Percentiles rank a stretch among this genome's conserved stretches.
phyloP scores from a whole-genome alignment of 2,888 invertebrate genomes.

The Clistopyga incitator region DNA sequence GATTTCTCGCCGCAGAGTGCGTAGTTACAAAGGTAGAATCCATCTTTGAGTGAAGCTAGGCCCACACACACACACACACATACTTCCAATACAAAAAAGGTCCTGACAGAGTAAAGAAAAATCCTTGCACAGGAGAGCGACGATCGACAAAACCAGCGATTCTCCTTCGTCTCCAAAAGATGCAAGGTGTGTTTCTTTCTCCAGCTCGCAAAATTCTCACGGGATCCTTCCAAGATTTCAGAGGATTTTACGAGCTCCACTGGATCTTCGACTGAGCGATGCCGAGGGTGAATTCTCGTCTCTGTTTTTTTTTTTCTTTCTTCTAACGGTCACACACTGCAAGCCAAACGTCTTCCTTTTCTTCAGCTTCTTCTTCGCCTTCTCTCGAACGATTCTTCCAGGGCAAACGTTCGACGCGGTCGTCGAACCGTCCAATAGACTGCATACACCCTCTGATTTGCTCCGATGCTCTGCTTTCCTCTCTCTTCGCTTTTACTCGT shows the following conservation, averaged over 20 bases:
- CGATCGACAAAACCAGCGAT: neutral
- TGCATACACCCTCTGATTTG: neutral
- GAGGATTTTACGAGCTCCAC: constrained; percentile 56
- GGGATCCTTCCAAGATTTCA: constrained; percentile 44
- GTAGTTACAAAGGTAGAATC: neutral
- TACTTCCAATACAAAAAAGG: neutral
- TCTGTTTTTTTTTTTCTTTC: constrained; percentile 38
- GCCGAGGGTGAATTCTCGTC: constrained; percentile 26
- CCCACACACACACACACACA: neutral
- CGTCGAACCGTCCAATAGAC: constrained; percentile 53
- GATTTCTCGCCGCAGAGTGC: neutral
- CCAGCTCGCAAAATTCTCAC: constrained; percentile 51
- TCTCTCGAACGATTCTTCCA: constrained; percentile 12
- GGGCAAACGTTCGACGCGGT: constrained; percentile 50
- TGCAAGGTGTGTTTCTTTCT: constrained; percentile 36
- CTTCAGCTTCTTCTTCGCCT: constrained; percentile 20
- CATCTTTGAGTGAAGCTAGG: neutral
- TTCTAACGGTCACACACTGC: constrained; percentile 38
- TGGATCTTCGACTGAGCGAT: constrained; percentile 8
- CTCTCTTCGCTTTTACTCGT: constrained; percentile 26
- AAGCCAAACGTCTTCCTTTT: constrained; percentile 29
- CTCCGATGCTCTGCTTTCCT: constrained; percentile 18
- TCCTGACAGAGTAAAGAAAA: neutral
- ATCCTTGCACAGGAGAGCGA: constrained; percentile 24
- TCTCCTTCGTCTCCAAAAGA: constrained; percentile 25